Percentiles rank a stretch among this genome's conserved stretches.
Evolutionary conservation across 1,140 invertebrate species (phyloP).

Genomic region (Aphidius ervi): DNA sequence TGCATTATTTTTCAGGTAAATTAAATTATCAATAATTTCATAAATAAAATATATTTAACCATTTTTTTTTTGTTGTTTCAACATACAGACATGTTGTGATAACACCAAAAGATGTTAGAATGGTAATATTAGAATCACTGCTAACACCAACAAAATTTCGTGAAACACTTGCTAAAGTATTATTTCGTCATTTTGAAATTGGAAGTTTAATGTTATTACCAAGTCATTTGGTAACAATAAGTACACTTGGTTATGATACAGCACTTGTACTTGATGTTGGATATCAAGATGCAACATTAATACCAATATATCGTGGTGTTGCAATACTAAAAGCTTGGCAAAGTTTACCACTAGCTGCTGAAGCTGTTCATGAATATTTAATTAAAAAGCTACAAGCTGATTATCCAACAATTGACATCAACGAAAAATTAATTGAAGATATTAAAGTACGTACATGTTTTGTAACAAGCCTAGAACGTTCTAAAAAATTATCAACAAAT

Average conservation of each 20-base stretch:
- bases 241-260: constrained; percentile 71
- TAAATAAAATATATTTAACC: too few species aligned
- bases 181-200: constrained; percentile 92
- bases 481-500: constrained; percentile 56
- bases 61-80: neutral
- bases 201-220: constrained; percentile 65
- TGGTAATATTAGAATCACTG: constrained; percentile 88
- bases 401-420: constrained; percentile 47
- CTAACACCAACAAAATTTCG: constrained; percentile 76
- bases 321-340: constrained; percentile 77
- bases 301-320: constrained; percentile 83
- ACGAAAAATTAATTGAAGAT: constrained; percentile 62
- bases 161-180: constrained; percentile 83
- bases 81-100: constrained; percentile 74
- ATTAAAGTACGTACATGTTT: constrained; percentile 77
- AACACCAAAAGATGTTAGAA: constrained; percentile 87
- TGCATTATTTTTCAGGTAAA: constrained; percentile 80
- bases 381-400: constrained; percentile 31
- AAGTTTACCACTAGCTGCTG: constrained; percentile 67
- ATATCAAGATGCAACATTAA: constrained; percentile 74
- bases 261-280: constrained; percentile 84
- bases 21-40: too few species aligned
- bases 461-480: constrained; percentile 71
- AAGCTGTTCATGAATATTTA: constrained; percentile 63
- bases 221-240: constrained; percentile 73